phyloP scores from a whole-genome alignment of 1,140 invertebrate genomes.

The Geopemphigus sp. region DNA sequence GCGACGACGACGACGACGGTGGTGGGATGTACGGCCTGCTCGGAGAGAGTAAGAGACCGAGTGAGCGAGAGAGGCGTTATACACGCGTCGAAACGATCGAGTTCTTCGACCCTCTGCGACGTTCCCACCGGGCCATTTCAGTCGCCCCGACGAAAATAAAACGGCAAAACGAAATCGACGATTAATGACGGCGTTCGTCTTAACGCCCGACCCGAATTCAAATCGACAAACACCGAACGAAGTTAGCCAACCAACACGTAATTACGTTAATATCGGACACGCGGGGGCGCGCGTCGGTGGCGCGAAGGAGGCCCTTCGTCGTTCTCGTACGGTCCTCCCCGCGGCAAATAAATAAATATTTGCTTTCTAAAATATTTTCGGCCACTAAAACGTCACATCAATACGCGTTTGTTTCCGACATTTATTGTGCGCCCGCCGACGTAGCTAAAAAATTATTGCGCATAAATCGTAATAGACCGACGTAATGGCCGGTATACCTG shows the following conservation, averaged over 20 bases:
- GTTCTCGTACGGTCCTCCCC: too few relatives aligned
- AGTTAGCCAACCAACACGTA: too few relatives aligned
- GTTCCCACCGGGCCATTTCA: too few relatives aligned
- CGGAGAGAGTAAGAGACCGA: not conserved
- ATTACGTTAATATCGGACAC: too few relatives aligned
- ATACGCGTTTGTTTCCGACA: not conserved
- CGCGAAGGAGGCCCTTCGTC: too few relatives aligned
- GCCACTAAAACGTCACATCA: not conserved
- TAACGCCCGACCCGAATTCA: not conserved
- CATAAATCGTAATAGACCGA: not conserved
- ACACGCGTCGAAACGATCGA: not conserved
- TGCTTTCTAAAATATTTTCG: not conserved
- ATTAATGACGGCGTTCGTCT: conserved; percentile 42
- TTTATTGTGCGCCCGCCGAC: too few relatives aligned
- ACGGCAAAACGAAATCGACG: conserved; percentile 19
- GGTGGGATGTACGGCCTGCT: too few relatives aligned
- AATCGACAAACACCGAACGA: too few relatives aligned
- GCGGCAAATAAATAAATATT: not conserved
- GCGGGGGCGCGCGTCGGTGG: too few relatives aligned
- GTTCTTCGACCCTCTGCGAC: not conserved
- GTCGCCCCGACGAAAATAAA: not conserved
- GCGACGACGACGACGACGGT: too few relatives aligned
- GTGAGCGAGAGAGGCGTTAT: not conserved
- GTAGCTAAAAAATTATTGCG: not conserved
- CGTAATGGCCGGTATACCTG: not conserved